These are phyloP conservation scores for Hiodon tergisus DNA, from an alignment of 2,113 vertebrate species.

Conservation along the genomic window DNA sequence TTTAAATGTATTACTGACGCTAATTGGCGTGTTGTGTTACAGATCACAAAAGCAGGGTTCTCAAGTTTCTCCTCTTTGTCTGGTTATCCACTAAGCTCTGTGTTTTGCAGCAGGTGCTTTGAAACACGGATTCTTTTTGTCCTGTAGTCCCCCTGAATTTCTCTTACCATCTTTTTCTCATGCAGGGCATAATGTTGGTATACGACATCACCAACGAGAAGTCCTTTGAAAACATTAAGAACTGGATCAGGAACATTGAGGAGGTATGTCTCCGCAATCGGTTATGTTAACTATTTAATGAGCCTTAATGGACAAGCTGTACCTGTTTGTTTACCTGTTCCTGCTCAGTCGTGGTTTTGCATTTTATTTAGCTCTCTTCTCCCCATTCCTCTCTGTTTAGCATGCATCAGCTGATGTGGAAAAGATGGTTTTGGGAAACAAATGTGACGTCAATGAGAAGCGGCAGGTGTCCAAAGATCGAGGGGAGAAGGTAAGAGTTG, in stretches of 20 bases:
- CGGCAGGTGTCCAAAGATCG: slow-evolving; percentile 91
- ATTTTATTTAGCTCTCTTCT: neutral
- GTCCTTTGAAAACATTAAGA: slow-evolving; percentile 94
- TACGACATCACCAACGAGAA: slow-evolving; percentile 97
- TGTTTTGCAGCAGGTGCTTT: too few species aligned
- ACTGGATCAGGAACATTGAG: slow-evolving; percentile 95
- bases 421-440: slow-evolving; percentile 98
- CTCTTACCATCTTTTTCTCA: neutral
- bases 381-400: slow-evolving; percentile 49
- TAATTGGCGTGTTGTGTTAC: neutral
- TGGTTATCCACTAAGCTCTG: too few species aligned
- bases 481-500: slow-evolving; percentile 80
- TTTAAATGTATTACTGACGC: neutral
- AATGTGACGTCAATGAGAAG: slow-evolving; percentile 95
- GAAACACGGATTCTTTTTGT: too few species aligned
- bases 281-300: too few species aligned
- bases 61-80: neutral
- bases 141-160: neutral
- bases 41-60: neutral
- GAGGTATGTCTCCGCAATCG: slow-evolving; percentile 63
- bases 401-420: slow-evolving; percentile 94
- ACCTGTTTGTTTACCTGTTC: too few species aligned
- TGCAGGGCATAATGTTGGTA: slow-evolving; percentile 91
- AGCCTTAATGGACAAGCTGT: neutral
- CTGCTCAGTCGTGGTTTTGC: too few species aligned